Percentiles rank a stretch among this genome's conserved stretches.
These are phyloP conservation scores for Heliconius sara DNA, from an alignment of 2,888 invertebrate species.

Conservation along the genomic window DNA sequence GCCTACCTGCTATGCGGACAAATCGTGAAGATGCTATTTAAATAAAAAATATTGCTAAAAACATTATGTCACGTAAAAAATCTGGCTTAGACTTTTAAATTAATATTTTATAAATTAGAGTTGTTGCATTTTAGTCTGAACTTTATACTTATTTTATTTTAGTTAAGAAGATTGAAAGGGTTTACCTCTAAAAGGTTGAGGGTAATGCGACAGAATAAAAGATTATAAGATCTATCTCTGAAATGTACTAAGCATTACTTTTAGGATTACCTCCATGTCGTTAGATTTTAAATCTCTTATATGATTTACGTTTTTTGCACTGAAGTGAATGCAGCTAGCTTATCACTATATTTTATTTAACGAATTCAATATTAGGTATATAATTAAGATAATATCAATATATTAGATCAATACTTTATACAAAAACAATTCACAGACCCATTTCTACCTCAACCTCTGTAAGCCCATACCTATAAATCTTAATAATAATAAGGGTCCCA, in stretches of 20 bases:
- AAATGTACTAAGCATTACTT: slow-evolving; percentile 40
- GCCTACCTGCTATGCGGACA: neutral
- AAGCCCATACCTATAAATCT: slow-evolving; percentile 32
- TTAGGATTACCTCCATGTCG: slow-evolving; percentile 40
- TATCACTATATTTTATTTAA: neutral
- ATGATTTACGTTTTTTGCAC: neutral
- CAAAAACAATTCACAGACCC: neutral
- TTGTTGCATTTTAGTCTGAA: neutral
- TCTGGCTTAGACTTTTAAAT: neutral
- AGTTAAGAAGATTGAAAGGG: slow-evolving; percentile 29
- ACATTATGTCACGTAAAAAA: neutral
- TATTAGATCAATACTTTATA: neutral
- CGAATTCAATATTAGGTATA: neutral
- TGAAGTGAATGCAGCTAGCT: neutral
- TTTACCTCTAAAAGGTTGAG: slow-evolving; percentile 34
- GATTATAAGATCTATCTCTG: slow-evolving; percentile 38
- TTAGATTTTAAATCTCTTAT: neutral
- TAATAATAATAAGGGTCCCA: slow-evolving; percentile 39
- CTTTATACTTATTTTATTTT: neutral
- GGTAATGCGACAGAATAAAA: slow-evolving; percentile 43
- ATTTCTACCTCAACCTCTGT: slow-evolving; percentile 20
- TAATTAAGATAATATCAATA: neutral
- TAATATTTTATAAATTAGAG: neutral
- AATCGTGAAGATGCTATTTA: neutral
- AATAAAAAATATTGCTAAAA: neutral